A percentile compares a stretch with the other conserved stretches of the same genome.
Evolutionary conservation across 2,888 invertebrate species (phyloP).

Genomic region (Erebia palarica): DNA sequence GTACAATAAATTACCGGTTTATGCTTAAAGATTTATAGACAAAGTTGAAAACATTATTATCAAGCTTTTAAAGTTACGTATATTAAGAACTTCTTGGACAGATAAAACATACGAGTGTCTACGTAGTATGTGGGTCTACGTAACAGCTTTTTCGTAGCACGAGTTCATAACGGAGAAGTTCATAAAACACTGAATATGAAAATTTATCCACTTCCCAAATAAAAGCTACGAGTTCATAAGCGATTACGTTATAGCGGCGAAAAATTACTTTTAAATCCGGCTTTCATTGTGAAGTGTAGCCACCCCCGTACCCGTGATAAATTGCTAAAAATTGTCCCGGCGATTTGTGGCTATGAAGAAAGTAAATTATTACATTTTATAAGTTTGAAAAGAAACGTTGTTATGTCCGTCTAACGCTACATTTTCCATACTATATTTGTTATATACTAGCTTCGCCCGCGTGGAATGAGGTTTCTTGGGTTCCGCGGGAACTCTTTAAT

Average conservation of each 20-base stretch:
- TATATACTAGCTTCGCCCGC: too few species aligned
- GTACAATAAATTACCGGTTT: too few species aligned
- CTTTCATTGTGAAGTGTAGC: conserved; percentile 8
- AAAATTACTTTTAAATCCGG: conserved; percentile 25
- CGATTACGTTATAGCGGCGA: conserved; percentile 23
- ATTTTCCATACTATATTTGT: too few species aligned
- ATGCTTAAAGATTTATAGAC: not conserved
- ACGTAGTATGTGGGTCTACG: conserved; percentile 10
- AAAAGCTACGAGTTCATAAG: conserved; percentile 26
- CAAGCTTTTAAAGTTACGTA: not conserved
- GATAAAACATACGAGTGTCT: not conserved
- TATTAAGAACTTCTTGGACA: not conserved
- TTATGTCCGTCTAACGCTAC: not conserved
- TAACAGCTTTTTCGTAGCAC: conserved; percentile 31
- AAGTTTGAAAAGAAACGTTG: not conserved
- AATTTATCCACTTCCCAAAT: conserved; percentile 44
- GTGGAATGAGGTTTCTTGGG: too few species aligned
- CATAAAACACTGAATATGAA: conserved; percentile 52
- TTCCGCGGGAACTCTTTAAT: too few species aligned
- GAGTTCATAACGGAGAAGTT: conserved; percentile 43
- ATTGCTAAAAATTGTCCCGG: conserved; percentile 21
- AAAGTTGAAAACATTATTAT: not conserved
- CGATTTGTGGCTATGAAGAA: conserved; percentile 15
- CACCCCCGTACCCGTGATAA: conserved; percentile 16
- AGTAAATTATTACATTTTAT: conserved; percentile 11